Conservation (phyloP, 2,113 vertebrate species). For the Abramis brama region DNA sequence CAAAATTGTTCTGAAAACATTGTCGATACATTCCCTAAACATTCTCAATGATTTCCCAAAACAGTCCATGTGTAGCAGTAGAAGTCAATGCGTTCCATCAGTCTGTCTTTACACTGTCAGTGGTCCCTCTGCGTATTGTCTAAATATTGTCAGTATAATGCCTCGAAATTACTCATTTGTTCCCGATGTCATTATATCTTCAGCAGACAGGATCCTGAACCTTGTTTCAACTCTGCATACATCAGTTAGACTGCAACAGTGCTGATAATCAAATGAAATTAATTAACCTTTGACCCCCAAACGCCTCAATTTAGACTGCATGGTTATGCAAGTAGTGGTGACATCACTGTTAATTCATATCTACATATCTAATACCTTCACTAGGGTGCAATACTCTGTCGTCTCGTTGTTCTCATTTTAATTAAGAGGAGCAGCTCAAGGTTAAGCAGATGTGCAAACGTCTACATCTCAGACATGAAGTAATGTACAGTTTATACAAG, state of each 20-base stretch:
- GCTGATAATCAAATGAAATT: constrained; percentile 21
- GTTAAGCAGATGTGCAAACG: constrained; percentile 28
- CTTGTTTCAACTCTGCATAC: constrained; percentile 16
- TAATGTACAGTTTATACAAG: constrained; percentile 35
- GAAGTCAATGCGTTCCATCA: constrained; percentile 30
- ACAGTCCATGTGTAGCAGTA: constrained; percentile 14
- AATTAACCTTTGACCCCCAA: constrained; percentile 32
- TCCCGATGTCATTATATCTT: constrained; percentile 25
- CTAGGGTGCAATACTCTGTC: neutral
- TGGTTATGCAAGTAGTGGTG: neutral
- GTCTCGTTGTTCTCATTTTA: constrained; percentile 17
- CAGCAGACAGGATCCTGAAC: constrained; percentile 37
- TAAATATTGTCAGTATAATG: constrained; percentile 45
- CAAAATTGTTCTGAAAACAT: constrained; percentile 35
- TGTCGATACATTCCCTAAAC: constrained; percentile 2
- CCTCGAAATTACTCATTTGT: constrained; percentile 1
- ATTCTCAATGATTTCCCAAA: constrained; percentile 35
- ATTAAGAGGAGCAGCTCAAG: constrained; percentile 38
- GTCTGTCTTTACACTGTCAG: constrained; percentile 37
- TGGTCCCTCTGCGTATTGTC: constrained; percentile 3
- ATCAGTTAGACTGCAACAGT: neutral
- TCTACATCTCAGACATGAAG: constrained; percentile 45
- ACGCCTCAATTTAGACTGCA: constrained; percentile 18
- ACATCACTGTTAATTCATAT: constrained; percentile 12
- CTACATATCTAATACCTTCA: neutral